Base-by-base conservation (phyloP, 2,888 invertebrate species). In the Siphonodentalium dalli region DNA sequence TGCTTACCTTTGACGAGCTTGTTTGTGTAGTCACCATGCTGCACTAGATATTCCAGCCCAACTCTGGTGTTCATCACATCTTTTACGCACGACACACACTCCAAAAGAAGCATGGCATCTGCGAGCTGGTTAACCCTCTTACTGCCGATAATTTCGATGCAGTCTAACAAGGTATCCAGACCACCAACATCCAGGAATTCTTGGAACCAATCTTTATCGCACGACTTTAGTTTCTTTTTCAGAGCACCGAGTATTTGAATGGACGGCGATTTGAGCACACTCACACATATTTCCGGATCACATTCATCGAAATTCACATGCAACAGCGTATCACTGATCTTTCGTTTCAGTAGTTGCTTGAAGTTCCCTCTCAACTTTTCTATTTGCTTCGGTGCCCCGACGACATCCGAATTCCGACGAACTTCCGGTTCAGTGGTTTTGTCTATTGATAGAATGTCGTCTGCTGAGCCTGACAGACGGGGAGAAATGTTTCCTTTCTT, bases 41-140 rank as follows among this genome's bases (percentile, higher is more conserved):
- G 92, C 69, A 94, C 92, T 81, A 95, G 92, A 84, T 92, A 93
- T 85, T 93, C 93, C 83, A 95, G 87, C 72, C 94, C 94, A 82
- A 93, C 90, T 77, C 92, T 88, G 80, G 93, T 91, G 86, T 94
- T 94, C 92, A 94, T 91, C 20, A 79, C 66, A 4, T 67, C 65
- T 52, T 72, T 72, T 44, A 80, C 65, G 49, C 80, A 80, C 3
- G 71, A 65, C 18, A 80, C 75, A 49, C 78, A 76, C 60, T 80
- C 80, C 38, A 78, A 55, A 18, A 80, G 63, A 28, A 76, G 34
- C 53, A 79, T 46, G 13, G 79, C 79, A 35, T 79, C 80, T 0
- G 76, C 55, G 28, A 80, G 64, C 34, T 75, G 68, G 2, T 67
- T 70, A 2, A 79, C 76, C 11, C 73, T 59, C 47, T 63, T 62